Evolutionary conservation across 2,113 vertebrate species (phyloP).

Genomic region (Telmatochromis sp.): DNA sequence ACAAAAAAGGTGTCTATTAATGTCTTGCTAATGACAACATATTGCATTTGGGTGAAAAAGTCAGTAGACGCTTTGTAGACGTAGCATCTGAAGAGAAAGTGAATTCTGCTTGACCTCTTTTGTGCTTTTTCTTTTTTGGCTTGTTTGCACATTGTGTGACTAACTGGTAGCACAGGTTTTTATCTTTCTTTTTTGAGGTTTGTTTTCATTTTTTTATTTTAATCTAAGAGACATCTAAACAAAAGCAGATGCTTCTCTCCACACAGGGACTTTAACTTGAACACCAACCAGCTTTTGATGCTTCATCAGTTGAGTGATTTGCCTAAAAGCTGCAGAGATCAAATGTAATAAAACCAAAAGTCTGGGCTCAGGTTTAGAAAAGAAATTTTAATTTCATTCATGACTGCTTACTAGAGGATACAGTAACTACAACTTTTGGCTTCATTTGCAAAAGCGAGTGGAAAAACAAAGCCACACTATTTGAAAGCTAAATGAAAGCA

Average conservation of each 20-base stretch:
- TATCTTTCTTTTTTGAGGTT: not conserved
- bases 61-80: not conserved
- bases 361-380: not conserved
- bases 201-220: not conserved
- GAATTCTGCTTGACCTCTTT: not conserved
- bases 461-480: not conserved
- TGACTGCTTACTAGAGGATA: not conserved
- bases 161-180: conserved; percentile 23
- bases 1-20: not conserved
- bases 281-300: not conserved
- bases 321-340: not conserved
- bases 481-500: not conserved
- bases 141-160: not conserved
- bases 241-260: not conserved
- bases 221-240: not conserved
- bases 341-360: not conserved
- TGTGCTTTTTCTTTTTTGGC: not conserved
- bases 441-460: not conserved
- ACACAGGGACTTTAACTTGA: not conserved
- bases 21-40: not conserved
- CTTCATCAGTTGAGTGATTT: not conserved
- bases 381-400: not conserved
- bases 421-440: not conserved
- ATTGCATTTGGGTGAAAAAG: not conserved
- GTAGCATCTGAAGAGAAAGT: not conserved